phyloP scores from a whole-genome alignment of 2,797 vertebrate species.

The Scolopax rusticola region DNA sequence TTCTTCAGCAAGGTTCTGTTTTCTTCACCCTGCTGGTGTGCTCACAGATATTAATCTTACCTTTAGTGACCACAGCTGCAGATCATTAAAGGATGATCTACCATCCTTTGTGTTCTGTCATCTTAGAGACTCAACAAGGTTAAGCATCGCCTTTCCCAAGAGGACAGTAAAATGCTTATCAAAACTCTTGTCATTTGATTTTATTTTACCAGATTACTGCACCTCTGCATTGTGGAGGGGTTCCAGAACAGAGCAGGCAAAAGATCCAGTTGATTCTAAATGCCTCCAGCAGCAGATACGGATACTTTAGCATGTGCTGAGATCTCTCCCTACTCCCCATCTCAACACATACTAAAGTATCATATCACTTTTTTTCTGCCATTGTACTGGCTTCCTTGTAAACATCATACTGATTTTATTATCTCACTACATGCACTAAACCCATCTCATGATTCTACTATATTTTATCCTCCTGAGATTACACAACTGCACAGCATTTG shows the following conservation, averaged over 20 bases:
- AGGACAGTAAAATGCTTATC: not conserved
- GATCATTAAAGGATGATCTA: not conserved
- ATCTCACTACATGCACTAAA: not conserved
- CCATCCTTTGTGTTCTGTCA: not conserved
- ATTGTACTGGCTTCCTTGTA: not conserved
- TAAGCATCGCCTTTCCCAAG: not conserved
- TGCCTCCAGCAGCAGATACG: not conserved
- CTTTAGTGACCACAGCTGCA: not conserved
- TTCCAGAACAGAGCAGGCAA: not conserved
- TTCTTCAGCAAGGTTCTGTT: not conserved
- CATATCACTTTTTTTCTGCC: not conserved
- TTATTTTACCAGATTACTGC: not conserved
- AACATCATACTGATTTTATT: not conserved
- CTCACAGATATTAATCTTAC: not conserved
- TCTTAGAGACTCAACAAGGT: not conserved
- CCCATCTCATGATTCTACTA: not conserved
- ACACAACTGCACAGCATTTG: not conserved
- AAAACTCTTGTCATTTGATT: not conserved
- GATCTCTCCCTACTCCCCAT: not conserved
- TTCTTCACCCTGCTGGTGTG: not conserved
- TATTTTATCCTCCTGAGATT: not conserved
- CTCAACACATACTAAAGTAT: not conserved
- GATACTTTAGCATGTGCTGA: accelerated
- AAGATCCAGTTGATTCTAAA: not conserved
- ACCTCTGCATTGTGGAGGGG: not conserved